Percentiles rank a stretch among this genome's conserved stretches.
These are phyloP conservation scores for Scolopax bukidnonensis DNA, from an alignment of 2,797 vertebrate species.

Conservation along the genomic window DNA sequence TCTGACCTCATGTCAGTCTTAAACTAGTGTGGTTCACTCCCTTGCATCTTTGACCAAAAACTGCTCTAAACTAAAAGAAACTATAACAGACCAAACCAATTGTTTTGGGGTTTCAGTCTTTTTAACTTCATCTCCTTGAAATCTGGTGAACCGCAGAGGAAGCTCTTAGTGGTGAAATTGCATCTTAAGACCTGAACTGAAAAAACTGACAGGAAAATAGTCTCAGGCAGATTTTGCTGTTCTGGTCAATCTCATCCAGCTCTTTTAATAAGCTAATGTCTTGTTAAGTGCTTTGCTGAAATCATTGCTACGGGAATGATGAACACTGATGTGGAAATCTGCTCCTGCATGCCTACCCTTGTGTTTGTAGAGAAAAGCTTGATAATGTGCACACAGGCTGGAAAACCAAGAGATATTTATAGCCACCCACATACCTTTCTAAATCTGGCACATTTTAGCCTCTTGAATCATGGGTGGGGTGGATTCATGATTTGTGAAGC, in stretches of 20 bases:
- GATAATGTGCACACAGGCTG: neutral
- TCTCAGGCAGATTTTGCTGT: neutral
- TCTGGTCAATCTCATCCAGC: neutral
- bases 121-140: neutral
- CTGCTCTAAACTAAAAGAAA: neutral
- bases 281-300: neutral
- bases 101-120: neutral
- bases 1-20: neutral
- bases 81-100: neutral
- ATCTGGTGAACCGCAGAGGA: neutral
- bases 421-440: slow-evolving; percentile 2
- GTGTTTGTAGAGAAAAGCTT: neutral
- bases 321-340: neutral
- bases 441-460: neutral
- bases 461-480: neutral
- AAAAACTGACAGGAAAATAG: neutral
- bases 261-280: neutral
- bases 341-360: neutral
- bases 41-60: neutral
- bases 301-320: neutral
- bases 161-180: neutral
- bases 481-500: neutral
- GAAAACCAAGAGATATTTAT: neutral
- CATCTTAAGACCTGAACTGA: neutral
- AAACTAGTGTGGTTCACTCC: neutral